Evolutionary conservation across 2,113 vertebrate species (phyloP).

Genomic region (Spilogale gracilis): DNA sequence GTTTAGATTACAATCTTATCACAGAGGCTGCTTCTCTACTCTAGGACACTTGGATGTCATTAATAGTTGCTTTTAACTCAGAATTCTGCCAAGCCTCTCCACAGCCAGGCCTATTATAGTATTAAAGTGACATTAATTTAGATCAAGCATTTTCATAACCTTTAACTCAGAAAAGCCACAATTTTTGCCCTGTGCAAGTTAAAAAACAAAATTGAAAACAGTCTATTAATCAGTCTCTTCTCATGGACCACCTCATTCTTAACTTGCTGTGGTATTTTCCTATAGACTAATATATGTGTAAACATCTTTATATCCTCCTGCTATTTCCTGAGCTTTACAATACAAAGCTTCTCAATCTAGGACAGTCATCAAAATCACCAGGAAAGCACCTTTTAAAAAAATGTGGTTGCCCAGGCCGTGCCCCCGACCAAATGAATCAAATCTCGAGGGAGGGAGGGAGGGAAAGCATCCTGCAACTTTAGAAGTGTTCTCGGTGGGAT

Average conservation of each 20-base stretch:
- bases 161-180: conserved; percentile 53
- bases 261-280: conserved; percentile 38
- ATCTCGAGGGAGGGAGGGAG: not conserved
- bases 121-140: conserved; percentile 42
- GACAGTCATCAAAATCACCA: conserved; percentile 22
- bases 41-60: not conserved
- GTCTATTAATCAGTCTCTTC: conserved; percentile 30
- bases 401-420: not conserved
- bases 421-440: not conserved
- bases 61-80: conserved; percentile 59
- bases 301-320: not conserved
- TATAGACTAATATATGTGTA: conserved; percentile 3
- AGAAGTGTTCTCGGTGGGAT: not conserved
- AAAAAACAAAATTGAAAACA: conserved; percentile 51
- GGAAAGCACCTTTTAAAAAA: conserved; percentile 11
- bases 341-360: not conserved
- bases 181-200: conserved; percentile 48
- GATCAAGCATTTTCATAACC: not conserved
- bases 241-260: not conserved
- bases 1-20: conserved; percentile 44
- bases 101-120: not conserved
- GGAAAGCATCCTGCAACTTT: not conserved
- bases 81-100: conserved; percentile 35
- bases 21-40: conserved; percentile 40
- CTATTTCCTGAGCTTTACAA: conserved; percentile 45